Conservation (phyloP, 2,113 vertebrate species). For the Thalassarche chlororhynchos region DNA sequence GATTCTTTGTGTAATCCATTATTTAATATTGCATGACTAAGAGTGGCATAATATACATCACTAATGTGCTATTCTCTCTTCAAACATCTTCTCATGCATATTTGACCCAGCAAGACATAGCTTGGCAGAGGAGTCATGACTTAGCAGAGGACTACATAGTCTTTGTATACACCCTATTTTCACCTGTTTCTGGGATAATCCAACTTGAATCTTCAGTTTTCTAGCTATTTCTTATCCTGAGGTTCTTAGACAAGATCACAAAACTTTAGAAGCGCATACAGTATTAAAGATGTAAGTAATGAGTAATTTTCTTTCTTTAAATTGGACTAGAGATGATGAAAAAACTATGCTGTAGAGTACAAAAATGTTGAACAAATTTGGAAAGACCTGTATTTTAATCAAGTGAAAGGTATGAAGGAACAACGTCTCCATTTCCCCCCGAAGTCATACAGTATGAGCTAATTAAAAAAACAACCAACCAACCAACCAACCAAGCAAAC, state of each 20-base stretch:
- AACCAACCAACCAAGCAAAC: neutral
- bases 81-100: neutral
- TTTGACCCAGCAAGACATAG: neutral
- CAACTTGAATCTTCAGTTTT: neutral
- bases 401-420: neutral
- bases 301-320: neutral
- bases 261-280: neutral
- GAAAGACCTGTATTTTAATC: neutral
- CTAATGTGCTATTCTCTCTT: neutral
- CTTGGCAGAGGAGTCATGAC: neutral
- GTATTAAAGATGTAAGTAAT: neutral
- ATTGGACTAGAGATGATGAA: neutral
- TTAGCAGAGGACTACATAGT: neutral
- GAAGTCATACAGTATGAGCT: neutral
- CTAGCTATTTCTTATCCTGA: neutral
- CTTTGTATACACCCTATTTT: neutral
- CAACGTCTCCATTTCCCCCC: neutral
- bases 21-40: neutral
- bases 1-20: neutral
- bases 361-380: neutral
- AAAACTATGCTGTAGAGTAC: neutral
- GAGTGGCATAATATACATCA: neutral
- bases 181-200: neutral
- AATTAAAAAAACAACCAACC: neutral
- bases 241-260: neutral